Evolutionary conservation across 2,888 invertebrate genomes (phyloP).

Genomic region (Tetranychus piercei): DNA sequence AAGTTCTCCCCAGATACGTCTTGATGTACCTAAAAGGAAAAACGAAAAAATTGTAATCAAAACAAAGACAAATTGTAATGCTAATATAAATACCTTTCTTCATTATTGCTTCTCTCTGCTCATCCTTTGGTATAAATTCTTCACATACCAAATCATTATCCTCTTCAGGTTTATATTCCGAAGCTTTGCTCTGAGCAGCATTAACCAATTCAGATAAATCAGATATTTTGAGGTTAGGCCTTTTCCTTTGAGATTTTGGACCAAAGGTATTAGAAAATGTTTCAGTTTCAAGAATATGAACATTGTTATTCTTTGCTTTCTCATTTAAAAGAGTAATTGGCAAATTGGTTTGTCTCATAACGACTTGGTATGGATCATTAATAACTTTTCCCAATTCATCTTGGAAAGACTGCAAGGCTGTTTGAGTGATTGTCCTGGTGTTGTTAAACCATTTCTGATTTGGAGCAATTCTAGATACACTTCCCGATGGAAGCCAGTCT

Average conservation of each 20-base stretch:
- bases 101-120: slow-evolving; percentile 80
- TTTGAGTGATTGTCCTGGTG: slow-evolving; percentile 82
- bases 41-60: background rate
- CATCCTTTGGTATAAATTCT: slow-evolving; percentile 55
- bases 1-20: slow-evolving; percentile 93
- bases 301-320: slow-evolving; percentile 55
- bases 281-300: slow-evolving; percentile 87
- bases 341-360: slow-evolving; percentile 85
- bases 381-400: slow-evolving; percentile 82
- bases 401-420: slow-evolving; percentile 45
- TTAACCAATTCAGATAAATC: slow-evolving; percentile 60
- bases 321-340: slow-evolving; percentile 87
- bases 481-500: slow-evolving; percentile 65
- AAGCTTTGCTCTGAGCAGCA: slow-evolving; percentile 48
- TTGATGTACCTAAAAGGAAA: slow-evolving; percentile 40
- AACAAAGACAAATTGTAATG: background rate
- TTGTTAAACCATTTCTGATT: slow-evolving; percentile 98
- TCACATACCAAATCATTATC: slow-evolving; percentile 58
- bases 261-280: slow-evolving; percentile 87
- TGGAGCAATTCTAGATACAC: slow-evolving; percentile 83
- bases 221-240: slow-evolving; percentile 49
- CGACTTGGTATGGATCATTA: slow-evolving; percentile 88
- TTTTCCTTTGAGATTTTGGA: slow-evolving; percentile 73
- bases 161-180: slow-evolving; percentile 56
- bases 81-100: slow-evolving; percentile 53